Evolutionary conservation across 2,797 vertebrate species (phyloP), one percentile per base, ranked within the genome.

Genomic region (Malacoctenus gilli): DNA sequence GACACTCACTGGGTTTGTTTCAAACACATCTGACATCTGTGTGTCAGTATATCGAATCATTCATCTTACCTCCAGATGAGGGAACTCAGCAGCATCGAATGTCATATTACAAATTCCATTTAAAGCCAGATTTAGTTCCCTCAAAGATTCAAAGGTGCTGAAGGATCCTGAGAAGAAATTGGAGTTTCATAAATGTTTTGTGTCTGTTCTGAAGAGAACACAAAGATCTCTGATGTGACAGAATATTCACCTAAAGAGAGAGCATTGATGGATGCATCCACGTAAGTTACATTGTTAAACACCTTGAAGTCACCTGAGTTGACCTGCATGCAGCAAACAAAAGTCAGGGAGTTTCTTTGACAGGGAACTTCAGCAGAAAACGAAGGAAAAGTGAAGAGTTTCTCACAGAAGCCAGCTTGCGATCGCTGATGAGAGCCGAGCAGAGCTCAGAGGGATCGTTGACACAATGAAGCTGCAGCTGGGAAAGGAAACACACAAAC

Each of bases 61-160:
- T 46, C 16, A 36, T 66, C 84, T 89, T 88, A 95, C 95, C 88
- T 95, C 70, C 21, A 97, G 86, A 60, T 79, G 75, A 35, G 89
- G 90, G 72, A 96, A 95, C 47, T 93, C 90, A 52, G 82, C 85
- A 30, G 82, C 57, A 3, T 81, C 70, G 72, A 95, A 71, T 0
- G 64, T 74, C 69, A 95, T 53, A 36, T 77, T 85, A 71, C 75
- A 63, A 41, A 95, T 84, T 20, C 90, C 38, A 0, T 95, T 96
- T 62, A 95, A 60, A 14, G 92, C 85, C 2, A 96, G 89, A 43
- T 92, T 92, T 51, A 96, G 78, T 75, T 95, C 90, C 57, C 86
- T 84, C 55, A 97, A 75, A 39, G 72, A 84, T 53, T 81, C 79
- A 80, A 96, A 96, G 4, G 81, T 85, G 59, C 84, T 79, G 60